These are phyloP conservation scores for Drosophila dives DNA, from an alignment of 2,888 invertebrate genomes.

Conservation along the genomic window DNA sequence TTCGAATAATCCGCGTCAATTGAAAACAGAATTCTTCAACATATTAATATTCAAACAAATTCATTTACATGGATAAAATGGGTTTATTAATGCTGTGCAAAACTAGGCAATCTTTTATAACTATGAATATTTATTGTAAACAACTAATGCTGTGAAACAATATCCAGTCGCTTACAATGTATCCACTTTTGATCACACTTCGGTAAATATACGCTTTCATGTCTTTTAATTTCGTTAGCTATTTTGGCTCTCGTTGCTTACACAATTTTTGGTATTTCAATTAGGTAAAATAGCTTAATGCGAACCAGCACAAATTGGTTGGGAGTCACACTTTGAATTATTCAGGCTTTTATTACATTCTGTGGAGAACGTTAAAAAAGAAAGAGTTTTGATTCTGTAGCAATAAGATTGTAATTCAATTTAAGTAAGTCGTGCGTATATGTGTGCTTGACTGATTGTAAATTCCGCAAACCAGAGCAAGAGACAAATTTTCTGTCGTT, in stretches of 20 bases:
- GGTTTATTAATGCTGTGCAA: neutral
- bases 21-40: neutral
- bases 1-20: neutral
- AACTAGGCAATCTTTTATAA: neutral
- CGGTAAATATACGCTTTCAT: slow-evolving; percentile 9
- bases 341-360: slow-evolving; percentile 30
- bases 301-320: slow-evolving; percentile 5
- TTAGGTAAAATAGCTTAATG: slow-evolving; percentile 9
- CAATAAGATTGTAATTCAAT: slow-evolving; percentile 1
- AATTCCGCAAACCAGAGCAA: slow-evolving; percentile 41
- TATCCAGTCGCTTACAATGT: neutral
- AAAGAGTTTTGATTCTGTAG: neutral
- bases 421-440: neutral
- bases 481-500: no score
- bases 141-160: neutral
- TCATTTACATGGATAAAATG: no score
- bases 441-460: slow-evolving; percentile 7
- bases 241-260: slow-evolving; percentile 3
- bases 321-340: slow-evolving; percentile 31
- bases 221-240: slow-evolving; percentile 2
- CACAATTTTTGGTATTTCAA: slow-evolving; percentile 16
- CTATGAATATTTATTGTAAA: neutral
- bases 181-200: neutral
- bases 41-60: neutral
- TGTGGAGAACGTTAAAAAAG: neutral